phyloP scores from a whole-genome alignment of 1,140 invertebrate genomes.

The Bemisia tabaci region DNA sequence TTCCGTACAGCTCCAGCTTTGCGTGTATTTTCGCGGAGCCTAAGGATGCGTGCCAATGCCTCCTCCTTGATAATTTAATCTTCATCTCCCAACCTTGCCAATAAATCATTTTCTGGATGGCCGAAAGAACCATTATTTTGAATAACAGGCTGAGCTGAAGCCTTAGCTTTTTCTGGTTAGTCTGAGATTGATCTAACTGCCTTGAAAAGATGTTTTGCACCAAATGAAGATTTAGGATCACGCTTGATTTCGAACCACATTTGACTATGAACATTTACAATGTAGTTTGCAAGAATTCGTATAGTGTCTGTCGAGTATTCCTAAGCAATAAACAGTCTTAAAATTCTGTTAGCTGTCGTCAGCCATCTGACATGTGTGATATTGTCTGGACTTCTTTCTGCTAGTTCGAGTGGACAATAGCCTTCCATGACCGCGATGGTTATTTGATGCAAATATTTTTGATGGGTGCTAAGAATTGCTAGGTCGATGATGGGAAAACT shows the following conservation, averaged over 20 bases:
- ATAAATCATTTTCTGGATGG: too few relatives aligned
- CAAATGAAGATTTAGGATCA: constrained; percentile 4
- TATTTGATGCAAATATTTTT: constrained; percentile 10
- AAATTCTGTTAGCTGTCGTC: constrained; percentile 21
- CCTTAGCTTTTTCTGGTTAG: too few relatives aligned
- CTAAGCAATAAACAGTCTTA: constrained; percentile 18
- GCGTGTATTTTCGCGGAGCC: too few relatives aligned
- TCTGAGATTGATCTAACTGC: too few relatives aligned
- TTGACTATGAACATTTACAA: constrained; percentile 18
- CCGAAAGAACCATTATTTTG: too few relatives aligned
- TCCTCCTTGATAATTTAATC: too few relatives aligned
- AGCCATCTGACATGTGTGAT: constrained; percentile 4
- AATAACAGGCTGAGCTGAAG: too few relatives aligned
- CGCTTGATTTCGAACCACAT: constrained; percentile 21
- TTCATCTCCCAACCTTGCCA: too few relatives aligned
- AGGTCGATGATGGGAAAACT: not conserved
- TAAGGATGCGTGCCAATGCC: too few relatives aligned
- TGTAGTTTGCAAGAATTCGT: constrained; percentile 14
- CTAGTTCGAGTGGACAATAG: not conserved
- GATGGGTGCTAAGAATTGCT: constrained; percentile 1
- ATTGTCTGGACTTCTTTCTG: not conserved
- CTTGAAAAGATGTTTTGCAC: constrained; percentile 11
- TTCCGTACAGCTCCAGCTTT: too few relatives aligned
- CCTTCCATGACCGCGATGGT: not conserved
- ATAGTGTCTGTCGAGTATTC: constrained; percentile 10